Percentiles rank a stretch among this genome's conserved stretches.
phyloP scores from a whole-genome alignment of 2,888 invertebrate genomes.

The Polydrusus pterygomalis region DNA sequence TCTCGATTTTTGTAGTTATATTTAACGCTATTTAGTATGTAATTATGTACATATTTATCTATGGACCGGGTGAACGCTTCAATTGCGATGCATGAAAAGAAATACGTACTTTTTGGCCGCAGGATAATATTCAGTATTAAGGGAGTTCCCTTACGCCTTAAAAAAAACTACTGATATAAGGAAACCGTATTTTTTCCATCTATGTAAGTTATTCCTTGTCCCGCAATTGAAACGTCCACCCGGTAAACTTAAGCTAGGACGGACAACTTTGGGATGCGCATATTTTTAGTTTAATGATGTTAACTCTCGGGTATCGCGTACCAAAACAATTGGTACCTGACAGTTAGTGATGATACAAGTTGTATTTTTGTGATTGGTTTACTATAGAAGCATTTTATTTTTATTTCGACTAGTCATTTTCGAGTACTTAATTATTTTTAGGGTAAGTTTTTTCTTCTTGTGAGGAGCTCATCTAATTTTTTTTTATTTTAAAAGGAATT shows the following conservation, averaged over 20 bases:
- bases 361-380: slow-evolving; percentile 36
- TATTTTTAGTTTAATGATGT: slow-evolving; percentile 25
- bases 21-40: slow-evolving; percentile 33
- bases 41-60: slow-evolving; percentile 51
- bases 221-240: too few species aligned
- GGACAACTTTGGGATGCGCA: slow-evolving; percentile 49
- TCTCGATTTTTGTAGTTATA: slow-evolving; percentile 47
- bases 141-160: too few species aligned
- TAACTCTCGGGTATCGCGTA: slow-evolving; percentile 6
- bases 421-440: slow-evolving; percentile 41
- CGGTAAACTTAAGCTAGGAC: neutral
- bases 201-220: too few species aligned
- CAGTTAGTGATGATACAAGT: slow-evolving; percentile 18
- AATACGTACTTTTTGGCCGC: too few species aligned
- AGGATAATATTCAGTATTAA: too few species aligned
- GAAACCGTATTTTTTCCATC: too few species aligned
- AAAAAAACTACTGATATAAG: too few species aligned
- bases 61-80: neutral
- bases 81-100: too few species aligned
- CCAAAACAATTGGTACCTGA: neutral
- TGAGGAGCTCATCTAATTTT: slow-evolving; percentile 22
- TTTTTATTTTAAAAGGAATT: slow-evolving; percentile 3
- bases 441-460: slow-evolving; percentile 5
- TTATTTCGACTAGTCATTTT: slow-evolving; percentile 37
- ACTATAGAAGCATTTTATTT: slow-evolving; percentile 43